These are phyloP conservation scores for Vireo griseus DNA, from an alignment of 2,797 vertebrate genomes.

Conservation along the genomic window DNA sequence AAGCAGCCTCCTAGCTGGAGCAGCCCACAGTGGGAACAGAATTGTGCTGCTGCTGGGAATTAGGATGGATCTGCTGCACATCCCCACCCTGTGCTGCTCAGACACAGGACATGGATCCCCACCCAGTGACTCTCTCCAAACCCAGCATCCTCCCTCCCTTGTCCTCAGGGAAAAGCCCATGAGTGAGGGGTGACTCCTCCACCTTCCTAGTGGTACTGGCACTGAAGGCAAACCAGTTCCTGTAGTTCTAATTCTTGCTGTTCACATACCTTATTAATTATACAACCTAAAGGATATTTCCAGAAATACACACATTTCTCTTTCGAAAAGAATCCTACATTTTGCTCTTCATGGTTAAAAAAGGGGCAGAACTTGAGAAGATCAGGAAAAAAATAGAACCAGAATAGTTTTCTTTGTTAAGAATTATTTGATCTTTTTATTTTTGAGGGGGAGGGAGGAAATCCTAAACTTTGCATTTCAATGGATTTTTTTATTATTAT, in stretches of 20 bases:
- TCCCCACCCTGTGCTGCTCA: background rate
- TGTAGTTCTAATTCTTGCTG: background rate
- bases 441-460: conserved; percentile 9
- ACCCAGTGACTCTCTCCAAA: background rate
- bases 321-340: background rate
- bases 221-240: background rate
- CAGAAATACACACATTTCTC: background rate
- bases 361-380: background rate
- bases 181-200: background rate
- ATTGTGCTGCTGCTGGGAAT: fast-evolving
- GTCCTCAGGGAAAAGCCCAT: background rate
- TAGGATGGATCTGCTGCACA: fast-evolving
- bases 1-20: fast-evolving
- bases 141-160: background rate
- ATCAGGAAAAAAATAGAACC: background rate
- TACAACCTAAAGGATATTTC: background rate
- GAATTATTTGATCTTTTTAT: conserved; percentile 21
- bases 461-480: conserved; percentile 64
- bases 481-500: conserved; percentile 51
- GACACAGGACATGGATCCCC: background rate
- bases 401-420: conserved; percentile 9
- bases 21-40: background rate
- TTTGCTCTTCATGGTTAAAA: background rate
- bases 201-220: background rate
- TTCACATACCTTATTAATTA: background rate